Conservation (phyloP, 1,140 invertebrate species). For the Drosophila suzukii region DNA sequence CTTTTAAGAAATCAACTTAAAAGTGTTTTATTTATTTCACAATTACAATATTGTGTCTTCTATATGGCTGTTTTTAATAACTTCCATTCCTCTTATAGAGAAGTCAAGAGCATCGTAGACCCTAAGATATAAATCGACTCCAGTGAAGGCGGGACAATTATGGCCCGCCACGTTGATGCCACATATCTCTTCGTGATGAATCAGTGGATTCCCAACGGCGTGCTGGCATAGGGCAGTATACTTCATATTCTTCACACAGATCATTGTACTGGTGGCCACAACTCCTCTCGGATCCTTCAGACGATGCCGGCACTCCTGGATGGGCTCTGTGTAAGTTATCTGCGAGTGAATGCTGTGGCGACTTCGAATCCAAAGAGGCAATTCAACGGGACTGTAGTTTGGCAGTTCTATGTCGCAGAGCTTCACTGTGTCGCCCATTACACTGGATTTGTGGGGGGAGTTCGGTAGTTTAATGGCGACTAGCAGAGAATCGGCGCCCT, state of each 20-base stretch:
- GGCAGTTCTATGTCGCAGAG: conserved; percentile 14
- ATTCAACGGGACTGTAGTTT: not conserved
- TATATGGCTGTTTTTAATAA: not conserved
- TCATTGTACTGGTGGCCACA: not conserved
- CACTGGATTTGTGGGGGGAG: not conserved
- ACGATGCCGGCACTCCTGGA: conserved; percentile 20
- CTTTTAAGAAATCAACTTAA: too few relatives aligned
- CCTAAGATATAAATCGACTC: conserved; percentile 13
- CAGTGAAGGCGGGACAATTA: conserved; percentile 21
- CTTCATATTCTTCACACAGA: conserved; percentile 34
- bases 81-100: not conserved
- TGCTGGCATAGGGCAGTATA: conserved; percentile 5
- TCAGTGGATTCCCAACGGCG: conserved; percentile 27
- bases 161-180: conserved; percentile 51
- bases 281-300: not conserved
- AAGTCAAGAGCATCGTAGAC: conserved; percentile 10
- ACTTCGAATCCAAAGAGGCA: conserved; percentile 35
- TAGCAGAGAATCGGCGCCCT: not conserved
- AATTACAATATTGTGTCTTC: conserved; percentile 7
- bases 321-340: not conserved
- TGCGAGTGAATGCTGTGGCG: conserved; percentile 9
- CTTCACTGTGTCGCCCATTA: not conserved
- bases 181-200: conserved; percentile 32
- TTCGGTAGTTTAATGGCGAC: not conserved
- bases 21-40: not conserved